phyloP scores from a whole-genome alignment of 2,888 invertebrate species.

The Andrena fulva region DNA sequence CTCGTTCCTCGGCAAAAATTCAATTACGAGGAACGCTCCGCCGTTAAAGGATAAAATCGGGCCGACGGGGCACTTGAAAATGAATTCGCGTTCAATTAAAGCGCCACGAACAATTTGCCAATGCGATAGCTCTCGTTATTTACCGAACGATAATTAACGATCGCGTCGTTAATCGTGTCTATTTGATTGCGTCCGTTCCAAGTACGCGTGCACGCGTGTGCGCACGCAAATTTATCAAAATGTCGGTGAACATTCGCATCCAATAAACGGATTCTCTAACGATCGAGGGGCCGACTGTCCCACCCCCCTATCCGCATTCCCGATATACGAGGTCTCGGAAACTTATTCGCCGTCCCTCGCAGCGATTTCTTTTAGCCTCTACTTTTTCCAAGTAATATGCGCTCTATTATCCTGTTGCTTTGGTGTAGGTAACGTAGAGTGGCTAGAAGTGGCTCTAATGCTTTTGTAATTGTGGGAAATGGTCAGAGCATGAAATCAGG shows the following conservation, averaged over 20 bases:
- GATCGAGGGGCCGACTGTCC: slow-evolving; percentile 24
- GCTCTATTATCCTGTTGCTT: too few relatives aligned
- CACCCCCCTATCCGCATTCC: slow-evolving; percentile 9
- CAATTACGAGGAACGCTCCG: slow-evolving; percentile 19
- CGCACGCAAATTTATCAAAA: slow-evolving; percentile 63
- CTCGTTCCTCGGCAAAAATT: slow-evolving; percentile 17
- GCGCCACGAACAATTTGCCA: slow-evolving; percentile 67
- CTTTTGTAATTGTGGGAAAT: too few relatives aligned
- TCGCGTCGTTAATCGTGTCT: slow-evolving; percentile 74
- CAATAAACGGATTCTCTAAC: slow-evolving; percentile 60
- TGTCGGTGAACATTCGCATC: slow-evolving; percentile 61
- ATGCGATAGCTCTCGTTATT: slow-evolving; percentile 71
- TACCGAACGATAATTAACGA: slow-evolving; percentile 77
- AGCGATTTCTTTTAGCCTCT: too few relatives aligned
- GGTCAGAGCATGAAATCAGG: too few relatives aligned
- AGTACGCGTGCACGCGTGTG: slow-evolving; percentile 43
- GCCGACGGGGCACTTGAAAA: slow-evolving; percentile 61
- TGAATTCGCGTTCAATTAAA: slow-evolving; percentile 70
- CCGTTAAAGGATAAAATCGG: slow-evolving; percentile 48
- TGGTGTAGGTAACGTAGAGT: too few relatives aligned
- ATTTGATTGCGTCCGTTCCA: slow-evolving; percentile 66
- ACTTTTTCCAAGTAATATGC: too few relatives aligned
- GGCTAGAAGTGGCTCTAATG: too few relatives aligned
- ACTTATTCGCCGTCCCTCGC: too few relatives aligned
- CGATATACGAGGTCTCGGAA: too few relatives aligned